These are phyloP conservation scores for Antrozous pallidus DNA, from an alignment of 2,797 vertebrate genomes.

Conservation along the genomic window DNA sequence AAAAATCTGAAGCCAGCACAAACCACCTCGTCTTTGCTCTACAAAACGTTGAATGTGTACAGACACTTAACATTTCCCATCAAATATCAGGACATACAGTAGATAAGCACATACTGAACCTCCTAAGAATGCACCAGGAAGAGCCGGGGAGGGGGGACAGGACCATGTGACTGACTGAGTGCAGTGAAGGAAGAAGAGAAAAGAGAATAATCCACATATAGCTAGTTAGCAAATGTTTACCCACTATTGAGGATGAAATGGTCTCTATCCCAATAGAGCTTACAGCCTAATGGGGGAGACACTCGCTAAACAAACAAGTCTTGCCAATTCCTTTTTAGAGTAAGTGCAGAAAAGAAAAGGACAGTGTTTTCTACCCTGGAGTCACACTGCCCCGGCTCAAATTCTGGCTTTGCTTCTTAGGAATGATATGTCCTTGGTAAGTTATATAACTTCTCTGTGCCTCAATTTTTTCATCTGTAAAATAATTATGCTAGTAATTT, in stretches of 20 bases:
- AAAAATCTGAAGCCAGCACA: neutral
- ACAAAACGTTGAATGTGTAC: neutral
- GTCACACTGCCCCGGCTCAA: neutral
- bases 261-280: neutral
- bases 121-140: neutral
- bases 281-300: neutral
- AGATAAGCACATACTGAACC: neutral
- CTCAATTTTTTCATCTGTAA: conserved; percentile 16
- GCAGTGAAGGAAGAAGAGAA: neutral
- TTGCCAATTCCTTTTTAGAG: neutral
- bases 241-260: neutral
- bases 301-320: neutral
- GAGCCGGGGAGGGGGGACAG: neutral
- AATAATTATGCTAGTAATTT: neutral
- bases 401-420: conserved; percentile 7
- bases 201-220: neutral
- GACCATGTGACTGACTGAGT: neutral
- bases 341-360: neutral
- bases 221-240: neutral
- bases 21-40: neutral
- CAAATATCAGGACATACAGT: neutral
- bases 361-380: neutral
- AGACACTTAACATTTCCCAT: neutral
- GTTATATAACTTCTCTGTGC: neutral
- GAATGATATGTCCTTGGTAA: neutral